Evolutionary conservation across 1,140 invertebrate species (phyloP), one percentile per base, ranked within the genome.

Genomic region (Solenopsis invicta): DNA sequence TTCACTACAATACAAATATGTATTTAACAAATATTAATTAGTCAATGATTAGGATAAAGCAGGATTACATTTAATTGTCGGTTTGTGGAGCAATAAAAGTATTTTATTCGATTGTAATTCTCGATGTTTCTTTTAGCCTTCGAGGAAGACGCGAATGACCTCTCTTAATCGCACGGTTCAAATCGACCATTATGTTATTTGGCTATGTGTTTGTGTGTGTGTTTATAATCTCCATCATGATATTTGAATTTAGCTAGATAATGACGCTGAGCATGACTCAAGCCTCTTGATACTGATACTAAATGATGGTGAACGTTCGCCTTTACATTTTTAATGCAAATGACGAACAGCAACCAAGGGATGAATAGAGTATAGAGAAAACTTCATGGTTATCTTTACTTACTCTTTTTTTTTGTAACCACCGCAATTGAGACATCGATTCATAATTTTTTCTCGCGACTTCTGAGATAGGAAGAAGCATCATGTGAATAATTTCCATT

Each of bases 311-410:
- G 29, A 66, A 45, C 34, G n/a, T 34, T n/a, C 54, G 18, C 3
- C n/a, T 75, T 29, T 75, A 16, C 8, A 75, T 59, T 75, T 77
- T 88, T 77, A 74, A 84, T 41, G 18, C 3, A 84, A 75, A 76
- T 52, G 24, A 84, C 13, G n/a, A 45, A 50, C 12, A 16, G 29
- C 9, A 18, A 12, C 1, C 9, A 2, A 21, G 34, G 3, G 41
- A 72, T 34, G 12, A 16, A 21, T n/a, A 61, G 10, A 12, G 66
- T 69, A 34, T 12, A 41, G 5, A n/a, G 16, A 77, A n/a, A n/a
- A 62, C 37, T 29, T 64, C 0, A 4, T 29, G 3, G 41, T 16
- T 45, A 9, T 45, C 66, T n/a, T 21, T 61, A 9, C 13, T 4
- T 69, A 34, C n/a, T n/a, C n/a, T 21, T 13, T 48, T 82, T 81